Evolutionary conservation across 2,888 invertebrate species (phyloP).

Genomic region (Meliscaeva auricollis): DNA sequence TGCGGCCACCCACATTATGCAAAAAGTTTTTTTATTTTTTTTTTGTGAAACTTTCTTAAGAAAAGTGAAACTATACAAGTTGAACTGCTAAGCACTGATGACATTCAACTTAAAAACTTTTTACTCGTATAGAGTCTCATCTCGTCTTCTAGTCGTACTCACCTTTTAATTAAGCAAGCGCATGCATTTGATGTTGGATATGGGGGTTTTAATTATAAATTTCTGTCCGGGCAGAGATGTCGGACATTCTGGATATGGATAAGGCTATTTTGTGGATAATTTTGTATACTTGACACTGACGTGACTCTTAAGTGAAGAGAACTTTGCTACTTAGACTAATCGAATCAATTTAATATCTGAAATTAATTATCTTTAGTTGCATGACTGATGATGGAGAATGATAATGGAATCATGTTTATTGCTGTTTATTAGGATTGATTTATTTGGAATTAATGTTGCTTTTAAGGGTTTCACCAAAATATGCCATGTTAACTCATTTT

Average conservation of each 20-base stretch:
- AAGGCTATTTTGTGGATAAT: constrained; percentile 22
- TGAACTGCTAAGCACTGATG: constrained; percentile 19
- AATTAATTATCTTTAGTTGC: constrained; percentile 40
- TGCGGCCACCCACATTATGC: background rate
- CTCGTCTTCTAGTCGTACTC: background rate
- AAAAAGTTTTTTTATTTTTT: background rate
- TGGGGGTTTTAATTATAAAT: constrained; percentile 21
- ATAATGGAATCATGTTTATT: background rate
- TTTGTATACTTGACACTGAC: constrained; percentile 59
- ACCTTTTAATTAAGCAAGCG: constrained; percentile 38
- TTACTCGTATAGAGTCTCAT: too few species aligned
- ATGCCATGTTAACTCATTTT: too few species aligned
- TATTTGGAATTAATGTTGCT: background rate
- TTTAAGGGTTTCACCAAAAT: background rate
- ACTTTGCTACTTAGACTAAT: constrained; percentile 18
- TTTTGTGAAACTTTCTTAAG: constrained; percentile 39
- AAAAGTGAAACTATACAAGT: constrained; percentile 56
- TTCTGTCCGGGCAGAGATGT: constrained; percentile 2
- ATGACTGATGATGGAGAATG: constrained; percentile 22
- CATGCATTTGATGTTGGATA: constrained; percentile 20
- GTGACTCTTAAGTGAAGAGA: constrained; percentile 24
- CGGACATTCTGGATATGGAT: background rate
- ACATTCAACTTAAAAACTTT: constrained; percentile 20
- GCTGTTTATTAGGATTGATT: background rate
- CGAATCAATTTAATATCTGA: constrained; percentile 36